These are phyloP conservation scores for Peribatodes rhomboidaria DNA, from an alignment of 2,888 invertebrate genomes.

Conservation along the genomic window DNA sequence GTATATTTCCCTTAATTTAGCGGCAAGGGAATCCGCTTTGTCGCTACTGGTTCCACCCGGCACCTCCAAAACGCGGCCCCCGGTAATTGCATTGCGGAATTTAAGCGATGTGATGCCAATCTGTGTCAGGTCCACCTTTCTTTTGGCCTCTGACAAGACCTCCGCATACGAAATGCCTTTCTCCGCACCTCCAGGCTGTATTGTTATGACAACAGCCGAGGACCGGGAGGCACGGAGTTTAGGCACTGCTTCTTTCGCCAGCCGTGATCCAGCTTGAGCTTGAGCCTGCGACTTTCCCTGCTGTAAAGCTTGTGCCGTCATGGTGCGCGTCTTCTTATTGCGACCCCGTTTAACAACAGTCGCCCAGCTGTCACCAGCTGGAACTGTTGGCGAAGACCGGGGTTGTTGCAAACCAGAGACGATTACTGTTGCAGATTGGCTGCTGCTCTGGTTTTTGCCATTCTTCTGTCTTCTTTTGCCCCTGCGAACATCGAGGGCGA, in stretches of 20 bases:
- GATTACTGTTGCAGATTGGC: too few relatives aligned
- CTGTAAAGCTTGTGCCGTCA: too few relatives aligned
- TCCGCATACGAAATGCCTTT: slow-evolving; percentile 28
- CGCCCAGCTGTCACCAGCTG: not conserved
- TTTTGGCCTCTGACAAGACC: slow-evolving; percentile 24
- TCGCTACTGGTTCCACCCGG: slow-evolving; percentile 17
- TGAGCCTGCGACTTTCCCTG: too few relatives aligned
- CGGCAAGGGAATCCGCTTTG: slow-evolving; percentile 35
- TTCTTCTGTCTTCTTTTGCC: too few relatives aligned
- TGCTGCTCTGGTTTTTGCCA: too few relatives aligned
- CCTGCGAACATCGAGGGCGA: too few relatives aligned
- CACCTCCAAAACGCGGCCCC: slow-evolving; percentile 34
- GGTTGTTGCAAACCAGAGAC: too few relatives aligned
- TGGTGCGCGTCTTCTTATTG: not conserved
- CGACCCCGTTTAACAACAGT: too few relatives aligned
- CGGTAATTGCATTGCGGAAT: slow-evolving; percentile 21
- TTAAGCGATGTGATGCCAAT: slow-evolving; percentile 14
- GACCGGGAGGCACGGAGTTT: slow-evolving; percentile 24
- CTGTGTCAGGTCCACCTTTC: not conserved
- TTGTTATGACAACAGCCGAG: slow-evolving; percentile 24
- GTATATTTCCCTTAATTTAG: slow-evolving; percentile 24
- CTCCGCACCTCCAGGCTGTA: slow-evolving; percentile 24
- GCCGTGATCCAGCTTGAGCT: not conserved
- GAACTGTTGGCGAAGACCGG: too few relatives aligned
- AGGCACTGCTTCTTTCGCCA: not conserved